Percentiles rank a stretch among this genome's conserved stretches.
Evolutionary conservation across 2,888 invertebrate genomes (phyloP).

Genomic region (Shargacucullia verbasci): DNA sequence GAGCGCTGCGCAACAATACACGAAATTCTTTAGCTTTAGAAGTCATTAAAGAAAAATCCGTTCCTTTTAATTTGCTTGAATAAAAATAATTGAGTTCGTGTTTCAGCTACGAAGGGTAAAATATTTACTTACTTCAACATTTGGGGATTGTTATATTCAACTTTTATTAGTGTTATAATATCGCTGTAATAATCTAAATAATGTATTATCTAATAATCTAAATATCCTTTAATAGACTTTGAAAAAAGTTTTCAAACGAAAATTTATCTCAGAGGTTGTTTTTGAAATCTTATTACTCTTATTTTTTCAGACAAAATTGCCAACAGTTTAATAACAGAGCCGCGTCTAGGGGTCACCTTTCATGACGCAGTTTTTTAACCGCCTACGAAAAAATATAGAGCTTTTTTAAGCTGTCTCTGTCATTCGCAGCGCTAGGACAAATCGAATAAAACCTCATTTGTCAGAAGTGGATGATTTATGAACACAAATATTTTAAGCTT

Average conservation of each 20-base stretch:
- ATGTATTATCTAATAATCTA: slow-evolving; percentile 24
- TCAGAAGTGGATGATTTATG: slow-evolving; percentile 29
- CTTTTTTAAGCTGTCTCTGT: slow-evolving; percentile 15
- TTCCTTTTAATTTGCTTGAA: slow-evolving; percentile 11
- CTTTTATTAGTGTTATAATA: too few species aligned
- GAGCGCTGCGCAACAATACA: slow-evolving; percentile 8
- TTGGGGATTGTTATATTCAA: too few species aligned
- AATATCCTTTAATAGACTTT: slow-evolving; percentile 16
- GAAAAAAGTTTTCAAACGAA: slow-evolving; percentile 11
- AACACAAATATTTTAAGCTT: slow-evolving; percentile 1
- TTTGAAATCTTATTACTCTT: slow-evolving; percentile 26
- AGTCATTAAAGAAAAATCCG: slow-evolving; percentile 8
- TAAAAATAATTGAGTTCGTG: slow-evolving; percentile 27
- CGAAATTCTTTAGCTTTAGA: not conserved
- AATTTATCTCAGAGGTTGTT: slow-evolving; percentile 16
- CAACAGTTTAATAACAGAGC: slow-evolving; percentile 40
- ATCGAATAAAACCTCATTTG: slow-evolving; percentile 41
- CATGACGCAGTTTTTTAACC: slow-evolving; percentile 29
- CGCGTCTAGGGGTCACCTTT: slow-evolving; percentile 38
- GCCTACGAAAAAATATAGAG: slow-evolving; percentile 19
- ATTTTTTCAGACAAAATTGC: slow-evolving; percentile 40
- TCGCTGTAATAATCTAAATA: too few species aligned
- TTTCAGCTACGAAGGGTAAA: slow-evolving; percentile 7
- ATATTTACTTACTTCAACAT: too few species aligned
- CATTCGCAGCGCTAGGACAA: slow-evolving; percentile 6